Evolutionary conservation across 2,113 vertebrate genomes (phyloP), one percentile per base, ranked within the genome.

Genomic region (Muscicapa adusta): DNA sequence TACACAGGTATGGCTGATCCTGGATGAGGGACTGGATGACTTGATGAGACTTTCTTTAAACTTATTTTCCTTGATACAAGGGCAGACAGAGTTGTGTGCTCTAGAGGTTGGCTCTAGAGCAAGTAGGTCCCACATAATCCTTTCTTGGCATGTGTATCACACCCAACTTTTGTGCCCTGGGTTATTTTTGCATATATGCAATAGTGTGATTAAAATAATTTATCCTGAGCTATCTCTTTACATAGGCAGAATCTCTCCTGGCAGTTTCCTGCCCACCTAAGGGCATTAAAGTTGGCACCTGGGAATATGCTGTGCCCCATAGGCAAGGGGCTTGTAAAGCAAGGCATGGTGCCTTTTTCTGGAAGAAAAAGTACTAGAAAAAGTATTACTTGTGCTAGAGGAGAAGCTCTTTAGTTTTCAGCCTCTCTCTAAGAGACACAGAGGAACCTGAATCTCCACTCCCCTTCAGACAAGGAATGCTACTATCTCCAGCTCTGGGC

Each of bases 401-500:
- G 9, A 78, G 6, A 70, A 63, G 5, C 8, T 10, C 12, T 18
- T 42, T 3, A 1, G 10, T 56, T 89, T 36, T 15, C 10, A 68
- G 9, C 6, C 18, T 53, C 23, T 68, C 11, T 56, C 33, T n/a
- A 25, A 68, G 31, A n/a, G 18, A 57, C 1, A 0, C 4, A 12
- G 33, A 33, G 14, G 11, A 79, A 36, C 7, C 16, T 28, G 26
- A 54, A 29, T 24, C 24, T 56, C 40, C 1, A 2, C 6, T 61
- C 10, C 11, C 5, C 9, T 57, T 66, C 4, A 6, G 1, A 2
- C 0, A 8, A 8, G 18, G 5, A 43, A 29, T 9, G 8, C 0
- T 0, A 5, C 60, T 60, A 3, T 29, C 26, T 56, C 63, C 61
- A 58, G 2, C 18, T 80, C n/a, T 61, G 47, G 36, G 57, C 20